Percentiles rank a stretch among this genome's conserved stretches.
These are phyloP conservation scores for Sebastes itinus DNA, from an alignment of 2,797 vertebrate genomes.

Conservation along the genomic window DNA sequence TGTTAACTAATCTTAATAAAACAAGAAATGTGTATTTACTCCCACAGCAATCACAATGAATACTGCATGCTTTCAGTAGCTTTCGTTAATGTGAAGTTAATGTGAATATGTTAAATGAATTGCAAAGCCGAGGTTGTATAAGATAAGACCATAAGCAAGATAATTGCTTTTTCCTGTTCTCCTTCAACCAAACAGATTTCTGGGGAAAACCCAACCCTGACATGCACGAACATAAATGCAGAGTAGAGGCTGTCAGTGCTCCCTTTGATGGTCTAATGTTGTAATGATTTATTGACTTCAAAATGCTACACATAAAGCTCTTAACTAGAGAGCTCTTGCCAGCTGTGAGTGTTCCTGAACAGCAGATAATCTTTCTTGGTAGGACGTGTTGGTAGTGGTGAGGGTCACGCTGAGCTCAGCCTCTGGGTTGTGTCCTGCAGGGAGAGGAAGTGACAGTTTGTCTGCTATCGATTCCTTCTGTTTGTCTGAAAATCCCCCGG, in stretches of 20 bases:
- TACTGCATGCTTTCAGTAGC: not conserved
- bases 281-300: not conserved
- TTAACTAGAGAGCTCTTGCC: not conserved
- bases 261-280: not conserved
- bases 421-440: constrained; percentile 32
- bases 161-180: not conserved
- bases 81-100: not conserved
- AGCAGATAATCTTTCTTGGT: not conserved
- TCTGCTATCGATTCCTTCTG: constrained; percentile 54
- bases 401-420: constrained; percentile 17
- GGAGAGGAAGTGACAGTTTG: constrained; percentile 36
- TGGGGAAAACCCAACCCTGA: not conserved
- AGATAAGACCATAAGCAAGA: not conserved
- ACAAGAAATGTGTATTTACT: not conserved
- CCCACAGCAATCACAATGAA: not conserved
- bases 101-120: not conserved
- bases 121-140: not conserved
- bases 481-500: constrained; percentile 38
- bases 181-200: not conserved
- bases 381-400: not conserved
- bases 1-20: not conserved
- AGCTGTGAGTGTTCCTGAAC: not conserved
- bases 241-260: not conserved
- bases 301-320: not conserved
- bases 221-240: not conserved